Conservation (phyloP, 2,888 invertebrate genomes). For the Idaea dimidiata region DNA sequence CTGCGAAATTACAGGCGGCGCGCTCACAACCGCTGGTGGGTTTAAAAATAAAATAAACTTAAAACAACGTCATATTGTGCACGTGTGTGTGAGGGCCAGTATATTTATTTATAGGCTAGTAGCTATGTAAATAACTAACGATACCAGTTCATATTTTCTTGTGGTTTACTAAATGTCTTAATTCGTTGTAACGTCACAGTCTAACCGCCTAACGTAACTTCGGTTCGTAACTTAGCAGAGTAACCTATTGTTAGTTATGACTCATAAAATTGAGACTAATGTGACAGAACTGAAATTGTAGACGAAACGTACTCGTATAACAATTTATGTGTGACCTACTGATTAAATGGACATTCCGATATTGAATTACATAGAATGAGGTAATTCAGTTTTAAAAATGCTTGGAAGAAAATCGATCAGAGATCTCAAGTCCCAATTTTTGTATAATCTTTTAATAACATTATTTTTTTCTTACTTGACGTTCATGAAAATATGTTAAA, state of each 20-base stretch:
- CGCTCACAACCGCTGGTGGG: slow-evolving; percentile 66
- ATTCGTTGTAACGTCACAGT: slow-evolving; percentile 50
- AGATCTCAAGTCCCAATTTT: too few species aligned
- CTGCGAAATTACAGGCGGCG: slow-evolving; percentile 78
- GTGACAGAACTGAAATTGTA: not conserved
- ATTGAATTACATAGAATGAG: not conserved
- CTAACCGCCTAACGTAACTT: slow-evolving; percentile 12
- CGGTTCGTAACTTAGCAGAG: slow-evolving; percentile 9
- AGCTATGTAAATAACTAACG: slow-evolving; percentile 77
- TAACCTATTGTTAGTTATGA: slow-evolving; percentile 16
- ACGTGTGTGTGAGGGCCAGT: slow-evolving; percentile 74
- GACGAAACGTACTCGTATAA: not conserved
- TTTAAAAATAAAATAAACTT: slow-evolving; percentile 81
- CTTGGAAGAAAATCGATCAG: too few species aligned
- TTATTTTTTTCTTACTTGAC: too few species aligned
- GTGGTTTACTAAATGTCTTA: slow-evolving; percentile 77
- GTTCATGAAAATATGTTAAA: too few species aligned
- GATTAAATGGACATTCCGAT: not conserved
- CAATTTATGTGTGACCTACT: not conserved
- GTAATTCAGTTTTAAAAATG: too few species aligned
- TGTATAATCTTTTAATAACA: too few species aligned
- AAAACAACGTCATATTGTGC: slow-evolving; percentile 78
- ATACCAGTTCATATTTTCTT: slow-evolving; percentile 62
- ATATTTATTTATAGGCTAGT: slow-evolving; percentile 80
- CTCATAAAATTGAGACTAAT: slow-evolving; percentile 9